A percentile compares a stretch with the other conserved stretches of the same genome.
Evolutionary conservation across 2,113 vertebrate genomes (phyloP).

Genomic region (Aplodontia rufa): DNA sequence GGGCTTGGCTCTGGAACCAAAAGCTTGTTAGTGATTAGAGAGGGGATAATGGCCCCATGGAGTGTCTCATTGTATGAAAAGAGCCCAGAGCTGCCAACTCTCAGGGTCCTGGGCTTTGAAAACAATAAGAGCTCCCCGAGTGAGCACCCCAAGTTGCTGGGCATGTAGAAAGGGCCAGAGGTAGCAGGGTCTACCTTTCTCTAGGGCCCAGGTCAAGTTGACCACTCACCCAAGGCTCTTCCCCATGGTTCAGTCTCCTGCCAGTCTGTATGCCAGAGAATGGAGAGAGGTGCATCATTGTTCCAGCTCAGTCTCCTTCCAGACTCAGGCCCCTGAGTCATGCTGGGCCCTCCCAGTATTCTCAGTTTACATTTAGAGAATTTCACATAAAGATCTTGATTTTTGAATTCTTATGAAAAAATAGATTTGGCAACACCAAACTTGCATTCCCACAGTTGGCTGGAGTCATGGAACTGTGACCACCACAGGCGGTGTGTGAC

Average conservation of each 20-base stretch:
- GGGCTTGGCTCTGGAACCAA: constrained; percentile 38
- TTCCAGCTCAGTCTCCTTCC: not conserved
- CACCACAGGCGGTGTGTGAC: rapidly evolving
- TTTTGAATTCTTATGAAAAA: constrained; percentile 17
- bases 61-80: not conserved
- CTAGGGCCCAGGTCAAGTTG: not conserved
- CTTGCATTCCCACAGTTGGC: not conserved
- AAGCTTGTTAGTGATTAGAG: constrained; percentile 53
- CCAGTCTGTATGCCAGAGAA: not conserved
- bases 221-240: not conserved
- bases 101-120: not conserved
- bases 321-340: not conserved
- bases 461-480: not conserved
- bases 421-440: not conserved
- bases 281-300: not conserved
- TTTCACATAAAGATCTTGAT: constrained; percentile 1
- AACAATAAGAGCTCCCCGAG: not conserved
- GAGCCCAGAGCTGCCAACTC: not conserved
- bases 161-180: not conserved
- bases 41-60: not conserved
- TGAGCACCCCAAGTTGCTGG: not conserved
- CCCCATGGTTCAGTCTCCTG: rapidly evolving
- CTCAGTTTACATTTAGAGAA: not conserved
- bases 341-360: not conserved
- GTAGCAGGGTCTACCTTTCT: not conserved